Base-by-base conservation (phyloP, 2,797 vertebrate genomes). In the Macrochelys suwanniensis region DNA sequence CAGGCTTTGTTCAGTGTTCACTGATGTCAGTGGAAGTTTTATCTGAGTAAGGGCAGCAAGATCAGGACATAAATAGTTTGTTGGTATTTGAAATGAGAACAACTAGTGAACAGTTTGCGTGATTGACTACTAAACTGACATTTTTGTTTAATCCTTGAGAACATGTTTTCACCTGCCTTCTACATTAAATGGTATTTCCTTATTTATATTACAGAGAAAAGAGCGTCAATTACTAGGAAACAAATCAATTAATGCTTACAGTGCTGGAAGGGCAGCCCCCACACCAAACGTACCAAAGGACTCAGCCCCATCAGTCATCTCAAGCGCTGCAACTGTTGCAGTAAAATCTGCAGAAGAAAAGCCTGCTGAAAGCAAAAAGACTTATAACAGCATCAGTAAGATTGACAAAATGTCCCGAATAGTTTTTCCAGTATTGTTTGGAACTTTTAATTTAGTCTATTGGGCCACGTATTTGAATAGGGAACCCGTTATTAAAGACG, bases 381-480 rank as follows among this genome's bases (percentile, higher is more conserved):
- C 99, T 91, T 99, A 99, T 97, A 99, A 99, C 98, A 99, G 99
- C 80, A 99, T 99, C 97, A 99, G 99, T 98, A 99, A 99, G 98
- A 99, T 99, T 53, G 99, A 99, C 98, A 99, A 99, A 98, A 99
- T 99, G 99, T 99, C 99, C 96, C 98, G 99, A 95, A 99, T 99
- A 94, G 99, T 99, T 94, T 99, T 99, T 95, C 99, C 99, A 0
- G 98, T 99, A 83, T 98, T 99, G 87, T 99, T 99, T 94, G 99
- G 99, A 97, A 99, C 99, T 94, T 99, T 99, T 97, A 99, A 99
- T 97, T 98, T 99, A 93, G 99, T 99, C 68, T 99, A 99, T 98
- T 99, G 99, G 99, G 99, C 99, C 80, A 99, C 99, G 0, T 99
- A 99, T 98, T 98, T 99, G 97, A 99, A 99, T 97, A 98, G 99